Percentiles rank a stretch among this genome's conserved stretches.
phyloP scores from a whole-genome alignment of 1,140 invertebrate genomes.

The Diorhabda carinulata region DNA sequence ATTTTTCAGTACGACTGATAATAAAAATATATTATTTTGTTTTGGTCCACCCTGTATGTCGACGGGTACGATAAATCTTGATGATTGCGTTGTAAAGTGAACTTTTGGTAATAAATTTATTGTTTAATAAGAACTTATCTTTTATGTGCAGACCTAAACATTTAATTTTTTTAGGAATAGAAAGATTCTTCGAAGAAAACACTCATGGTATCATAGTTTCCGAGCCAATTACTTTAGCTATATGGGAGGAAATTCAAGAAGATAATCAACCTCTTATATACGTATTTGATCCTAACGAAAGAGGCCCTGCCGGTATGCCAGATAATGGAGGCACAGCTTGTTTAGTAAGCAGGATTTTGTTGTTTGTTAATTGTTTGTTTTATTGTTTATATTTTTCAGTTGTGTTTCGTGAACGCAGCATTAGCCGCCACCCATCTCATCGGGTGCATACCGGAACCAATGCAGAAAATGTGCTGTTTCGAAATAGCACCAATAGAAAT shows the following conservation, averaged over 20 bases:
- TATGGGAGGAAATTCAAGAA: constrained; percentile 48
- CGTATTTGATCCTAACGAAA: constrained; percentile 53
- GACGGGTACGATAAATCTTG: too few species aligned
- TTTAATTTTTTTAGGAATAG: constrained; percentile 36
- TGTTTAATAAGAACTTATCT: too few species aligned
- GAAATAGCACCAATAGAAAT: constrained; percentile 41
- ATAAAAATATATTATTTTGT: too few species aligned
- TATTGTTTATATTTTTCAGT: too few species aligned
- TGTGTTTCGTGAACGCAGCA: too few species aligned
- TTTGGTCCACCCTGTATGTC: too few species aligned
- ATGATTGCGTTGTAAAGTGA: too few species aligned
- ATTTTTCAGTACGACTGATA: too few species aligned
- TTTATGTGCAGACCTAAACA: too few species aligned
- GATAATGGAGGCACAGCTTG: constrained; percentile 37
- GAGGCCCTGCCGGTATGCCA: constrained; percentile 49
- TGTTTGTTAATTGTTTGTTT: too few species aligned
- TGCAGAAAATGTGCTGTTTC: constrained; percentile 30
- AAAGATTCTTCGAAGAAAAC: constrained; percentile 51
- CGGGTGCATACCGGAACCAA: constrained; percentile 28
- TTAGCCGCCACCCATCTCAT: constrained; percentile 31
- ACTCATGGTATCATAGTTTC: constrained; percentile 51
- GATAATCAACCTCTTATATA: constrained; percentile 42
- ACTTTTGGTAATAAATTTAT: too few species aligned
- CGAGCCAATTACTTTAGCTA: constrained; percentile 45
- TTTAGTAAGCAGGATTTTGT: constrained; percentile 24